These are phyloP conservation scores for Melanocharis versteri DNA, from an alignment of 2,113 vertebrate species.

Conservation along the genomic window DNA sequence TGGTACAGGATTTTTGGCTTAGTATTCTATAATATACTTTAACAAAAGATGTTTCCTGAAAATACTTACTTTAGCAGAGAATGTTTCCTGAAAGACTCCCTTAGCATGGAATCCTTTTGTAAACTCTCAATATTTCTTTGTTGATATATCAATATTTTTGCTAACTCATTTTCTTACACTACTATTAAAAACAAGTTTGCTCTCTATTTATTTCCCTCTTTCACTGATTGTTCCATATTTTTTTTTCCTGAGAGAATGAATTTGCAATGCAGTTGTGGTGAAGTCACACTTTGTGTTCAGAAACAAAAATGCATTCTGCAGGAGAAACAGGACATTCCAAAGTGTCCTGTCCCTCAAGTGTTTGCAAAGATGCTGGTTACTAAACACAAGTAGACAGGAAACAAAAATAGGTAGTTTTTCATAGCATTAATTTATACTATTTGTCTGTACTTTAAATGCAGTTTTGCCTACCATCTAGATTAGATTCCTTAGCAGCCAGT, in stretches of 20 bases:
- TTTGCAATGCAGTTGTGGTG: neutral
- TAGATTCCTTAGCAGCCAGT: neutral
- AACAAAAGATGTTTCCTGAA: neutral
- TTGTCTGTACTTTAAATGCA: neutral
- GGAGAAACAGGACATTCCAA: slow-evolving; percentile 23
- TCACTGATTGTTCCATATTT: neutral
- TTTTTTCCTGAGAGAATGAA: neutral
- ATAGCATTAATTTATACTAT: slow-evolving; percentile 15
- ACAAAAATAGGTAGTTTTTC: slow-evolving; percentile 34
- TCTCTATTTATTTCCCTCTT: neutral
- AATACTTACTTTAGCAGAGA: neutral
- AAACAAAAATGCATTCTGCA: neutral
- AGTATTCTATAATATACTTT: neutral
- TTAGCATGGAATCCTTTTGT: neutral
- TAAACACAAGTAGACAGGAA: slow-evolving; percentile 11
- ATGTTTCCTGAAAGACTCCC: neutral
- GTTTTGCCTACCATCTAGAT: neutral
- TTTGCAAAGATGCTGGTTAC: neutral
- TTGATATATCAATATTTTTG: neutral
- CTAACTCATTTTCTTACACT: neutral
- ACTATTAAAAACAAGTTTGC: neutral
- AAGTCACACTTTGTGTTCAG: neutral
- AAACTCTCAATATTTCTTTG: neutral
- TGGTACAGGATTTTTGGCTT: neutral
- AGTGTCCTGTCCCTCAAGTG: neutral